These are phyloP conservation scores for Rambutsinella grinnellia DNA, from an alignment of 2,888 invertebrate species.

Conservation along the genomic window DNA sequence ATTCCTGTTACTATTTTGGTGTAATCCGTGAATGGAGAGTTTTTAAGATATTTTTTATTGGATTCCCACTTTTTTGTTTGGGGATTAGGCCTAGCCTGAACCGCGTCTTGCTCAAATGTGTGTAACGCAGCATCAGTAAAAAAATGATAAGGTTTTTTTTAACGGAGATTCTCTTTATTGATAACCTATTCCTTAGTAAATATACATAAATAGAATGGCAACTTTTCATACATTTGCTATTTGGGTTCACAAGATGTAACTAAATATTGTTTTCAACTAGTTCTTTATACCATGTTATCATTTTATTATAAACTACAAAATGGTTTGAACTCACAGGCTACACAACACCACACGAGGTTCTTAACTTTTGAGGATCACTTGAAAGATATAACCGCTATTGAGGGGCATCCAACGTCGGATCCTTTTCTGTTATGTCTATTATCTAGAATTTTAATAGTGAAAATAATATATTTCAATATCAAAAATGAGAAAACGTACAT, in stretches of 20 bases:
- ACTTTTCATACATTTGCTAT: slow-evolving; percentile 5
- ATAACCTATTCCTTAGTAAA: slow-evolving; percentile 13
- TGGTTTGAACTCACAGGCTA: too few relatives aligned
- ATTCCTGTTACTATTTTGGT: slow-evolving; percentile 6
- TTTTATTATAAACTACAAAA: too few relatives aligned
- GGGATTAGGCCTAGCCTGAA: background rate
- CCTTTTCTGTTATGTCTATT: too few relatives aligned
- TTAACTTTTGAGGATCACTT: too few relatives aligned
- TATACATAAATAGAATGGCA: too few relatives aligned
- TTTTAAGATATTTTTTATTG: background rate
- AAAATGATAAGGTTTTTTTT: slow-evolving; percentile 25
- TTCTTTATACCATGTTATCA: too few relatives aligned
- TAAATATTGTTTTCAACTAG: too few relatives aligned
- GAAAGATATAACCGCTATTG: too few relatives aligned
- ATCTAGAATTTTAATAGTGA: too few relatives aligned
- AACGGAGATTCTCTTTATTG: slow-evolving; percentile 14
- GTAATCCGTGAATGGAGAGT: slow-evolving; percentile 1
- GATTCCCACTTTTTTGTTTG: slow-evolving; percentile 10
- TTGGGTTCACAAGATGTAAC: slow-evolving; percentile 25
- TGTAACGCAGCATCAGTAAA: slow-evolving; percentile 33
- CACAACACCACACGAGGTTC: too few relatives aligned
- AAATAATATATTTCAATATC: too few relatives aligned
- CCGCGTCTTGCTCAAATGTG: slow-evolving; percentile 39
- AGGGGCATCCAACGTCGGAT: too few relatives aligned
- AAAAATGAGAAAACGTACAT: background rate